phyloP scores from a whole-genome alignment of 2,113 vertebrate species.

The Acrocephalus kingi region DNA sequence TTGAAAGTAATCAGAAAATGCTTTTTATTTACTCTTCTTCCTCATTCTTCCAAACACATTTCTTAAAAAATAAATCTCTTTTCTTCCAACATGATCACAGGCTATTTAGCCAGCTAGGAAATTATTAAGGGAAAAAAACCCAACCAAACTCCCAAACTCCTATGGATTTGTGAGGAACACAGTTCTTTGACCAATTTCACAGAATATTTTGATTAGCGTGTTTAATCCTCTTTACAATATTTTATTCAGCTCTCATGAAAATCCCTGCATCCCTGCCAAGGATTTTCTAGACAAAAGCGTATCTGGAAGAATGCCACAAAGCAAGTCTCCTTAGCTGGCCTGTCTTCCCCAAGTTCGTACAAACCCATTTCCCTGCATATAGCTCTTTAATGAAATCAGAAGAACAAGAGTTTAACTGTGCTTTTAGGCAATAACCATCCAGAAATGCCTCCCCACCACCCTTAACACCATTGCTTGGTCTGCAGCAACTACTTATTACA shows the following conservation, averaged over 20 bases:
- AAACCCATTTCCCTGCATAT: not conserved
- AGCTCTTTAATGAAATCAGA: not conserved
- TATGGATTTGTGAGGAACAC: not conserved
- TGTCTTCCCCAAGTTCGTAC: not conserved
- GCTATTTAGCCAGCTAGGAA: not conserved
- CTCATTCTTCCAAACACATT: not conserved
- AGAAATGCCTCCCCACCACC: not conserved
- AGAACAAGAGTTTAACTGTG: not conserved
- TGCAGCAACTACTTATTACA: not conserved
- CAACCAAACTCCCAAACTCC: not conserved
- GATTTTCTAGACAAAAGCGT: conserved; percentile 32
- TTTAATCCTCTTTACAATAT: conserved; percentile 37
- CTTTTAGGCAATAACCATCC: not conserved
- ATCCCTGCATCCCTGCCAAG: not conserved
- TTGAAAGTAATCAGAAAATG: not conserved
- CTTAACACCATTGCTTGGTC: not conserved
- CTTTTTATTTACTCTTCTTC: not conserved
- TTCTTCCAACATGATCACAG: not conserved
- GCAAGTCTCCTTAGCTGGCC: not conserved
- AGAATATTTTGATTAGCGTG: conserved; percentile 28
- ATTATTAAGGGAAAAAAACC: not conserved
- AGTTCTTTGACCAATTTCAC: conserved; percentile 22
- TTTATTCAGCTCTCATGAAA: conserved; percentile 28
- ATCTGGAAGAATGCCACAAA: conserved; percentile 1
- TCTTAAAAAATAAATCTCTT: not conserved